phyloP scores from a whole-genome alignment of 2,797 vertebrate genomes.

The Danio choprae region DNA sequence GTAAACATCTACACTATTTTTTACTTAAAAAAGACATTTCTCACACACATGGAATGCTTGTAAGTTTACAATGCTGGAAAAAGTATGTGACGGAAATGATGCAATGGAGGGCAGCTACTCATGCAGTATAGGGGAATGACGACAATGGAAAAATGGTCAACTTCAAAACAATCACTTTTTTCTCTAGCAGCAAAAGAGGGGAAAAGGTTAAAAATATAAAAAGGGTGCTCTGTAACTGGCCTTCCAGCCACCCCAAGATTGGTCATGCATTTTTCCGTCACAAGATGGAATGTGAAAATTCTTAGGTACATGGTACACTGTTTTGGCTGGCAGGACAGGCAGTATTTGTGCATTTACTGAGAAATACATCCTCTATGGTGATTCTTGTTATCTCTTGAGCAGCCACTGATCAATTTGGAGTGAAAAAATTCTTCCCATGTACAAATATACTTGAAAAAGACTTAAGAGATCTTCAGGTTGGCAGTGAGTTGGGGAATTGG shows the following conservation, averaged over 20 bases:
- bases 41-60: conserved; percentile 74
- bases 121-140: conserved; percentile 15
- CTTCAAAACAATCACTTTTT: conserved; percentile 17
- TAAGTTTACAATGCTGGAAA: conserved; percentile 65
- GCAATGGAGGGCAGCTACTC: conserved; percentile 18
- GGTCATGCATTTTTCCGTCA: conserved; percentile 14
- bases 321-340: conserved; percentile 59
- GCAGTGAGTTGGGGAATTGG: conserved; percentile 58
- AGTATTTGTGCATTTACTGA: conserved; percentile 26
- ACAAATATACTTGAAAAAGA: conserved; percentile 34
- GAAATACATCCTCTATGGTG: conserved; percentile 11
- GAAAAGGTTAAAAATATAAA: background rate
- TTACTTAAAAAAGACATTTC: conserved; percentile 39
- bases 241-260: background rate
- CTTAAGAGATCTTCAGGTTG: conserved; percentile 39
- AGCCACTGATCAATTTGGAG: conserved; percentile 22
- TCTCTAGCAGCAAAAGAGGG: conserved; percentile 25
- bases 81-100: conserved; percentile 24
- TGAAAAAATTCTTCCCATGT: conserved; percentile 19
- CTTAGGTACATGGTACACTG: conserved; percentile 37
- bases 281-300: conserved; percentile 58
- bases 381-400: conserved; percentile 13
- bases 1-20: conserved; percentile 40
- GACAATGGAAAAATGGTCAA: conserved; percentile 9
- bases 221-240: background rate